Evolutionary conservation across 2,888 invertebrate genomes (phyloP), one percentile per base, ranked within the genome.

Genomic region (Periphyllus acericola): DNA sequence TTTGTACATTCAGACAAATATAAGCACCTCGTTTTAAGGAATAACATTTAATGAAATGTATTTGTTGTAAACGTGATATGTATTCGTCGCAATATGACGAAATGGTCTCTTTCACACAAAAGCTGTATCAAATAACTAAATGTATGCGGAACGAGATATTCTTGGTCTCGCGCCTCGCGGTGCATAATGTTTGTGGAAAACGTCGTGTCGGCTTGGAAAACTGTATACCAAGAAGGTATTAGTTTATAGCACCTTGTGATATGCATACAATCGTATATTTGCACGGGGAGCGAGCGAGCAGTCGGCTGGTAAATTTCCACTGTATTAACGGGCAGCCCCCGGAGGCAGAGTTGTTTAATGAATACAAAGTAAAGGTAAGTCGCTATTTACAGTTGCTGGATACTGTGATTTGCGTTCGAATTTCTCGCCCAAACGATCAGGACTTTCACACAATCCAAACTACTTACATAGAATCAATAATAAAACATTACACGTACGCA

Each of bases 291-390:
- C n/a, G 5, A 36, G 17, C 19, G 32, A 25, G 52, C 21, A 19
- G 52, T 32, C 11, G 55, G 6, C 9, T 40, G 8, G 40, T 40
- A 40, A 40, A 40, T 78, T 29, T 78, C 29, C 52, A 52, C 21
- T 17, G 36, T 17, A 66, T 66, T 80, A 40, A 80, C 9, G 29
- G 36, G n/a, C n/a, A 5, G 60, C 34, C 34, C 9, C 21, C 19
- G 14, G 34, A 21, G 19, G 19, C 11, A 36, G 68, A 11, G 29
- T 40, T 66, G 81, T 81, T 68, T 40, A 81, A 81, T 40, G 68
- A 81, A 81, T 40, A 81, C 68, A 66, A 68, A 40, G 81, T 68
- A 81, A 81, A 68, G 29, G 68, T 81, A 60, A 60, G 79, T 79
- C 60, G 34, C 34, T 79, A 55, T 79, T 79, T 55, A 79, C 79